Base-by-base conservation (phyloP, 2,113 vertebrate species). In the Pseudorasbora parva region DNA sequence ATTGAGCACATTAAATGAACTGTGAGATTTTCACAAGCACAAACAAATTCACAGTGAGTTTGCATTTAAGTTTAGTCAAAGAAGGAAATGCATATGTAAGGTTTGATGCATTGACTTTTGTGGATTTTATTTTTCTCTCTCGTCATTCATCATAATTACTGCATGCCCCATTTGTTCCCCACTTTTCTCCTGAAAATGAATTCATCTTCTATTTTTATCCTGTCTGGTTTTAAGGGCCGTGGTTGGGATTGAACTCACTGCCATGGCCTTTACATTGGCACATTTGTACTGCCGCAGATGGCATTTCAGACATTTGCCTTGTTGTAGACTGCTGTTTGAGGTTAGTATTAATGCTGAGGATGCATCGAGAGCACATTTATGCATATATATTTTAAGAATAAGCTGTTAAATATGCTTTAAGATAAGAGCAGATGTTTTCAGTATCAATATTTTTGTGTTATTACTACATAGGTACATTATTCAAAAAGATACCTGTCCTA, bases 1-100 rank as follows among this genome's bases (percentile, higher is more conserved):
- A 33, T 33, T 92, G 89, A 43, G 89, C 33, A 56, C 71, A 75
- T 84, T 57, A 82, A 82, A 87, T 78, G 86, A 92, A 87, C 89
- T 87, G 88, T 86, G 88, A 89, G 86, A 88, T 15, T 49, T 57
- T 56, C 8, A n/a, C 21, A 57, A 76, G 74, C n/a, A 12, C 10
- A 57, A 57, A 57, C 33, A 54, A 51, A 56, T 41, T 71, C 51
- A 4, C 47, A 2, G 37, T 33, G 23, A 74, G 81, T 75, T 86
- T 82, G 72, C 64, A 75, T 75, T 77, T 76, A 77, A 57, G 49
- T 79, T 76, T 56, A 80, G 64, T n/a, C 33, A 41, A 41, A 68
- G 8, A 76, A 73, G n/a, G 37, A 51, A 57, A 57, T 37, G 51
- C 64, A 76, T 60, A 23, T 62, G 51, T 69, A 74, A 23, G 41